Base-by-base conservation (phyloP, 2,113 vertebrate species). In the Campylorhamphus procurvoides region DNA sequence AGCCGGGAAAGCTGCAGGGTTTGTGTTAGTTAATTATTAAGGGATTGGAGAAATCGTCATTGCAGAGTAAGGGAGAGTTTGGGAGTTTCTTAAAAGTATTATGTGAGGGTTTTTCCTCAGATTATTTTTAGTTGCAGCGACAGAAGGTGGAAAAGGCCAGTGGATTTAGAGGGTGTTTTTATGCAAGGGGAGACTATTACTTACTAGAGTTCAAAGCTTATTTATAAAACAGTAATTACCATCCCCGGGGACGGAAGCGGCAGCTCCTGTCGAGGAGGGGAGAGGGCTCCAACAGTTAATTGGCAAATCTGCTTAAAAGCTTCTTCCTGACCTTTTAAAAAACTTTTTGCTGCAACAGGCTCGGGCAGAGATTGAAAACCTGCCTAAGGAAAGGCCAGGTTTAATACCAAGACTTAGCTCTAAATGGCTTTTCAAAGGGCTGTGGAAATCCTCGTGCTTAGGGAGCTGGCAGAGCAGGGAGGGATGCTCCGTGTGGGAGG, bases 401-500 rank as follows among this genome's bases (percentile, higher is more conserved):
- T 84, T 95, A 85, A 96, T 90, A 59, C 89, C 88, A 8, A 89
- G 93, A 76, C 89, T 97, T 90, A 89, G 87, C 92, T 86, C 83
- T 67, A 93, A 96, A 94, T 96, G 78, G 89, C 78, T 96, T 96
- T 96, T 94, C 90, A 94, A 95, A 96, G 95, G 85, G 69, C 76
- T 79, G 56, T 71, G 83, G 83, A 94, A 97, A 92, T 94, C 96
- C 87, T 19, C 46, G 84, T 74, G 88, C 94, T 91, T 42, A 69
- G 67, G 73, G 75, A 95, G 89, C 33, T 0, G 7, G 47, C 0
- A 2, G 31, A 8, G 1, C 31, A 40, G 63, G 64, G 93, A 71
- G 17, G 62, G 29, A 46, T 3, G 56, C 14, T 35, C 55, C 33
- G 22, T 6, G 55, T 12, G 31, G 1, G 24, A 29, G 64, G 62